These are phyloP conservation scores for Drosophila prolongata DNA, from an alignment of 2,888 invertebrate species.

Conservation along the genomic window DNA sequence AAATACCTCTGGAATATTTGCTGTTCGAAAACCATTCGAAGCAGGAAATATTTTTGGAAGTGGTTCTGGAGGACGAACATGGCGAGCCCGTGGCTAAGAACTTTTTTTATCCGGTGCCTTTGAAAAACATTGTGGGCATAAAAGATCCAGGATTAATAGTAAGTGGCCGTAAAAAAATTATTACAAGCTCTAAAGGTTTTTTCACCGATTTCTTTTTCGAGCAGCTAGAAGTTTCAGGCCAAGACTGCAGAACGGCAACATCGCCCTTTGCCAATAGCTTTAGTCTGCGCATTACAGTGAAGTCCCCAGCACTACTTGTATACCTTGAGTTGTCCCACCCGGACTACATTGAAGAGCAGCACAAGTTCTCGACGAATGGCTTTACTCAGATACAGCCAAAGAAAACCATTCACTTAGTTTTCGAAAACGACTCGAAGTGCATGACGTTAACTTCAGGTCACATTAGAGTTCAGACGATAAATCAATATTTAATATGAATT, in stretches of 20 bases:
- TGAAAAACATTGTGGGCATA: constrained; percentile 86
- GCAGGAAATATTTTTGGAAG: constrained; percentile 72
- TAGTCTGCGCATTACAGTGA: constrained; percentile 69
- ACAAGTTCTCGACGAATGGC: constrained; percentile 82
- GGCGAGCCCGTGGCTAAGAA: constrained; percentile 86
- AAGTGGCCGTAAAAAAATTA: constrained; percentile 21
- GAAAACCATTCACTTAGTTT: constrained; percentile 76
- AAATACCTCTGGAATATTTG: constrained; percentile 59
- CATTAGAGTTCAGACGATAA: constrained; percentile 76
- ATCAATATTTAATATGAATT: constrained; percentile 68
- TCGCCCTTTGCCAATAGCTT: constrained; percentile 57
- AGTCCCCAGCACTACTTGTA: constrained; percentile 81
- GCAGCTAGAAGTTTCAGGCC: constrained; percentile 52
- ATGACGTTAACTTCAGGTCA: constrained; percentile 59
- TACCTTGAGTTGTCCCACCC: constrained; percentile 78
- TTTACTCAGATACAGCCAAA: constrained; percentile 81
- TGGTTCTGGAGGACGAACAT: constrained; percentile 82
- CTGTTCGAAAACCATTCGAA: constrained; percentile 43
- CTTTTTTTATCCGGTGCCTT: constrained; percentile 87
- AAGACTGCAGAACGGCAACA: constrained; percentile 41
- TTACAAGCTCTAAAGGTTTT: neutral
- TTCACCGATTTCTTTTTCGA: neutral
- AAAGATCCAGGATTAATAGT: constrained; percentile 86
- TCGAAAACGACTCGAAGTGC: constrained; percentile 58
- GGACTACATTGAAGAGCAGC: constrained; percentile 45